Conservation (phyloP, 2,797 vertebrate genomes). For the Limosa lapponica region DNA sequence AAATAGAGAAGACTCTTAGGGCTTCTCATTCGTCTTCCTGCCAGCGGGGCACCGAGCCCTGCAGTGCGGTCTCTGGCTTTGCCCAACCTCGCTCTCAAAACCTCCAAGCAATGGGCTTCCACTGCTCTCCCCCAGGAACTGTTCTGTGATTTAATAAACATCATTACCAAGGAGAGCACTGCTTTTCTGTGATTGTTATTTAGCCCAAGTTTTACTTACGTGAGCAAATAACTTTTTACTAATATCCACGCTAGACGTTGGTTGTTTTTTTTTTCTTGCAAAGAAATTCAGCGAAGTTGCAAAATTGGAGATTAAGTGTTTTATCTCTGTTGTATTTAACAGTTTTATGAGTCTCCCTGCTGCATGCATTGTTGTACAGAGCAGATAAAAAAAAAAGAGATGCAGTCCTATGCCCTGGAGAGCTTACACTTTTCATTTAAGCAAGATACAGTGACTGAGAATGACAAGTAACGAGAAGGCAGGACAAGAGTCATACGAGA, state of each 20-base stretch:
- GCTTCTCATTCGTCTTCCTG: constrained; percentile 63
- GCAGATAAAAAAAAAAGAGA: not conserved
- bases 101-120: constrained; percentile 7
- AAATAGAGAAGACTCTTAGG: constrained; percentile 48
- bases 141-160: not conserved
- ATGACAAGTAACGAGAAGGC: constrained; percentile 57
- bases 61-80: constrained; percentile 17
- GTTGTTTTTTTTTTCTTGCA: not conserved
- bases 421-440: constrained; percentile 59
- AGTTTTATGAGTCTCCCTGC: not conserved
- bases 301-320: not conserved
- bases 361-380: constrained; percentile 10
- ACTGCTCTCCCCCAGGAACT: not conserved
- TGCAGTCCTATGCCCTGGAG: constrained; percentile 51
- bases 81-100: not conserved
- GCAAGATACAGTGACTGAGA: constrained; percentile 60
- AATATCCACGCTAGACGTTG: not conserved
- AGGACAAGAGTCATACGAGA: constrained; percentile 48
- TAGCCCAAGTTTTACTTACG: not conserved
- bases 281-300: not conserved
- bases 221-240: not conserved
- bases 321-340: not conserved
- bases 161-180: not conserved
- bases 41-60: constrained; percentile 7
- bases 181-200: not conserved